Evolutionary conservation across 2,888 invertebrate genomes (phyloP).

Genomic region (Thalpophila matura): DNA sequence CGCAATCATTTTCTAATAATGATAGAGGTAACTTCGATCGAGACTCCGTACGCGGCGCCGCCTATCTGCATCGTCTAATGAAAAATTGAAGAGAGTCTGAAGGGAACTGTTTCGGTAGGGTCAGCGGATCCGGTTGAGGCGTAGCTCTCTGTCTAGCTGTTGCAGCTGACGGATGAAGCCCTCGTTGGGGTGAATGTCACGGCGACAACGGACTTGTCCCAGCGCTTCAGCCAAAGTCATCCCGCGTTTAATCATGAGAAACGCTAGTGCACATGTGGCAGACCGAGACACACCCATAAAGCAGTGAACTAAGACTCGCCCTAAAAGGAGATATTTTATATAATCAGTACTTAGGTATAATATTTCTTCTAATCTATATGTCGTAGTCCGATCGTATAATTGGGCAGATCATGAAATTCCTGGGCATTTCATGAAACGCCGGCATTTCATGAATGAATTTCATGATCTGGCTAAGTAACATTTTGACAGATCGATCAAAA

Average conservation of each 20-base stretch:
- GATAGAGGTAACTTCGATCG: constrained; percentile 77
- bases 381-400: too few relatives aligned
- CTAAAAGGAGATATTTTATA: constrained; percentile 80
- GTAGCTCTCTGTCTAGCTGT: constrained; percentile 92
- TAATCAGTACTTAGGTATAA: neutral
- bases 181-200: constrained; percentile 95
- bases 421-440: too few relatives aligned
- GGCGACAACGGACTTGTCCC: constrained; percentile 92
- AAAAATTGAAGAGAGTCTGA: constrained; percentile 73
- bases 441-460: too few relatives aligned
- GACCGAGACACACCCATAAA: constrained; percentile 96
- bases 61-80: constrained; percentile 68
- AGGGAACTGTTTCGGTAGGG: constrained; percentile 74
- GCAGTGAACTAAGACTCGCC: constrained; percentile 95
- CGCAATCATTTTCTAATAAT: constrained; percentile 52
- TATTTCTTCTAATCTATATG: neutral
- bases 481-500: too few relatives aligned
- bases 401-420: too few relatives aligned
- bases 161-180: constrained; percentile 95
- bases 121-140: constrained; percentile 88
- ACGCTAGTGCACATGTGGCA: constrained; percentile 95
- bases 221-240: constrained; percentile 95
- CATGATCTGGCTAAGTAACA: too few relatives aligned
- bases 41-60: constrained; percentile 80
- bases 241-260: constrained; percentile 94